Evolutionary conservation across 2,888 invertebrate species (phyloP), one percentile per base, ranked within the genome.

Genomic region (Cynaeus angustus): DNA sequence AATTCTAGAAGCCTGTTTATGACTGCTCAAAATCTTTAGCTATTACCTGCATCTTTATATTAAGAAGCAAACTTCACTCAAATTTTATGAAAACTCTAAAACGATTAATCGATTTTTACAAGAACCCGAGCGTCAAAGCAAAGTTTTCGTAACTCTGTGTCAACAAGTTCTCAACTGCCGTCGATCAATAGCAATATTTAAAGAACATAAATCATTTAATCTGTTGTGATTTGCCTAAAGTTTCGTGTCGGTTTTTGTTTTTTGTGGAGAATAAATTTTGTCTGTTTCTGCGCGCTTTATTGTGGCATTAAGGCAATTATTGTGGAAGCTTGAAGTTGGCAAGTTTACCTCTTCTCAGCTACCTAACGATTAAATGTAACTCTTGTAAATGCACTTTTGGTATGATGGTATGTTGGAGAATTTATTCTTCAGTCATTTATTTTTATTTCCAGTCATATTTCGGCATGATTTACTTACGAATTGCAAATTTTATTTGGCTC

Each of bases 271-370:
- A 37, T 38, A 38, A 8, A 58, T 58, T 37, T 28, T 12, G 8
- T 52, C 16, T 52, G 52, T 52, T 30, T 52, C 12, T 28, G 48
- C 13, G 14, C 8, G 58, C 41, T 43, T 58, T 58, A 58, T 58
- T 58, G 58, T 28, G 10, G 58, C 10, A 58, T 58, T 58, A 58
- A 58, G 26, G 58, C 21, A 58, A 58, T 58, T 45, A 58, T 45
- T 58, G 45, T 28, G 12, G 45, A 58, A 58, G 43, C 43, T 58
- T 43, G 8, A 41, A 58, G 26, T 30, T 58, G 8, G 28, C 26
- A 45, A 58, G 43, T 58, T 43, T 41, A 43, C 43, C 45, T 45
- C 28, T 41, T 21, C 30, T 38, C 21, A 28, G 13, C 45, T 14
- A 28, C 58, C 13, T 10, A 59, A 59, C 59, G 46, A 59, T 59